Base-by-base conservation (phyloP, 1,140 invertebrate genomes). In the Aphaenogaster floridana region DNA sequence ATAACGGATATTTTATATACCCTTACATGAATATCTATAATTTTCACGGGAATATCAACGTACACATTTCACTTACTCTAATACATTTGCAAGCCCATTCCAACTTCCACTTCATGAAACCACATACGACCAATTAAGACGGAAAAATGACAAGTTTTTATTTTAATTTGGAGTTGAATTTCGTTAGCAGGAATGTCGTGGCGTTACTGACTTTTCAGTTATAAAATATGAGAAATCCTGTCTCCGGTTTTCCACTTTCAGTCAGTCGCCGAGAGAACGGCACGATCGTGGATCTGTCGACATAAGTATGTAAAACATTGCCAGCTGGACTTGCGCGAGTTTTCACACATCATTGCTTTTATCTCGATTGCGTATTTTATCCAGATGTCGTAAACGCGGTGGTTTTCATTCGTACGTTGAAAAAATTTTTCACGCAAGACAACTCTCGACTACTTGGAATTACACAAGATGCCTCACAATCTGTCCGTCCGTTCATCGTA, bases 281-380 rank as follows among this genome's bases (percentile, higher is more conserved):
- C 8, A 45, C 86, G 34, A 54, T 54, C 57, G 48, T 42, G 36
- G 21, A 45, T 52, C 28, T 42, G 50, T 71, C 83, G 86, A 86
- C 42, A 72, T 63, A 86, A 79, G 48, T 74, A 61, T 71, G 77
- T 77, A 86, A 76, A 69, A 77, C n/a, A 80, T 87, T 81, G 54
- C 61, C 11, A 76, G 61, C 7, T 54, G 36, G 57, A 63, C 48
- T 86, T 52, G 39, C 61, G 15, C 48, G 50, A 57, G 64, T 71
- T 83, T 84, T 89, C 84, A 89, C 69, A 83, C 89, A 90, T 87
- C 84, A 74, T 15, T 61, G 54, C 50, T 77, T 69, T 79, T 52
- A 89, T 78, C 63, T 80, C 28, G 83, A 87, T 90, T 89, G 63
- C 71, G 34, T 78, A 71, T 83, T 90, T 86, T 64, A 76, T 81